Evolutionary conservation across 2,888 invertebrate genomes (phyloP).

Genomic region (Tupiocoris notatus): DNA sequence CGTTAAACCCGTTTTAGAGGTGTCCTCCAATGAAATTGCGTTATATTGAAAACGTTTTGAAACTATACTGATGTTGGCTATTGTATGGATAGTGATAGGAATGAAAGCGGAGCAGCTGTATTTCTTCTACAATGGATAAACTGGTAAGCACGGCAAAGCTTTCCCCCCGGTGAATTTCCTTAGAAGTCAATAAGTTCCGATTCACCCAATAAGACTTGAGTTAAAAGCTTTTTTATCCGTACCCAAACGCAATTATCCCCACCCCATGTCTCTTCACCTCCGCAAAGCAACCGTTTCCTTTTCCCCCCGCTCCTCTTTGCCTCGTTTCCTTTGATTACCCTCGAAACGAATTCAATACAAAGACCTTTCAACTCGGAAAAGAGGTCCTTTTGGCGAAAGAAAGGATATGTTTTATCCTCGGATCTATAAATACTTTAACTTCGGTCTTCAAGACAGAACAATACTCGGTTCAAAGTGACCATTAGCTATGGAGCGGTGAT

Average conservation of each 20-base stretch:
- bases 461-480: constrained; percentile 14
- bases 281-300: not conserved
- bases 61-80: no score
- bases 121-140: not conserved
- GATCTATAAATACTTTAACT: constrained; percentile 23
- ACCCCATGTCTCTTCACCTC: not conserved
- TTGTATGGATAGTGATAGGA: no score
- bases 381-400: constrained; percentile 29
- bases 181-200: constrained; percentile 31
- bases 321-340: constrained; percentile 39
- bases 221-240: constrained; percentile 39
- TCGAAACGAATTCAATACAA: constrained; percentile 39
- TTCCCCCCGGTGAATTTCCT: constrained; percentile 14
- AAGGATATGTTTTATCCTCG: constrained; percentile 23
- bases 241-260: constrained; percentile 30
- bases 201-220: constrained; percentile 31
- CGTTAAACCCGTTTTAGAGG: no score
- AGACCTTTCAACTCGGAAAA: constrained; percentile 39
- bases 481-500: not conserved
- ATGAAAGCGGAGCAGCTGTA: not conserved
- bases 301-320: not conserved
- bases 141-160: not conserved
- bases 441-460: constrained; percentile 17
- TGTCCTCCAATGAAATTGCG: no score
- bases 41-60: no score